Percentiles rank a stretch among this genome's conserved stretches.
Conservation (phyloP, 2,797 vertebrate genomes). For the Trichosurus vulpecula region DNA sequence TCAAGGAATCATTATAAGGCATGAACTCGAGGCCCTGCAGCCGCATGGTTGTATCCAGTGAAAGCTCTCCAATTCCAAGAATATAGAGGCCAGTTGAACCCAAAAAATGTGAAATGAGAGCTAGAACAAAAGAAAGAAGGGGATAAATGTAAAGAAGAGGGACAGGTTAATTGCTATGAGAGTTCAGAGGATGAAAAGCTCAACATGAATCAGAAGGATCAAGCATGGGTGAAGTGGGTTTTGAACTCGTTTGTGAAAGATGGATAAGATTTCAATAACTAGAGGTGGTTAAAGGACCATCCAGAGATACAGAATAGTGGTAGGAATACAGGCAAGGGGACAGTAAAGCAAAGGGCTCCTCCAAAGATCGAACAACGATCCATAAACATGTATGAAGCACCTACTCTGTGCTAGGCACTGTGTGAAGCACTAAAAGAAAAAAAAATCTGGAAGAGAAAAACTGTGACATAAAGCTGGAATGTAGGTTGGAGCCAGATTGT, state of each 20-base stretch:
- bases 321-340: not conserved
- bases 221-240: not conserved
- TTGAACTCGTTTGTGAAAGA: not conserved
- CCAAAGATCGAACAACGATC: not conserved
- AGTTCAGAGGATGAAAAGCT: not conserved
- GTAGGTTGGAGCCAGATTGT: not conserved
- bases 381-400: not conserved
- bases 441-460: not conserved
- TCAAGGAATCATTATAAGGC: not conserved
- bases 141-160: not conserved
- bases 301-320: not conserved
- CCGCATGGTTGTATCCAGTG: not conserved
- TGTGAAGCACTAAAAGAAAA: not conserved
- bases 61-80: not conserved
- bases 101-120: not conserved
- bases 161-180: not conserved
- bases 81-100: not conserved
- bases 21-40: not conserved
- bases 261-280: not conserved
- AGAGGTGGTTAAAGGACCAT: not conserved
- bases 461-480: not conserved
- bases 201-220: not conserved
- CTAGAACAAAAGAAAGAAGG: not conserved
- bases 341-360: not conserved
- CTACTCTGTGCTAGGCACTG: not conserved